These are phyloP conservation scores for Agapornis roseicollis DNA, from an alignment of 2,113 vertebrate species.

Conservation along the genomic window DNA sequence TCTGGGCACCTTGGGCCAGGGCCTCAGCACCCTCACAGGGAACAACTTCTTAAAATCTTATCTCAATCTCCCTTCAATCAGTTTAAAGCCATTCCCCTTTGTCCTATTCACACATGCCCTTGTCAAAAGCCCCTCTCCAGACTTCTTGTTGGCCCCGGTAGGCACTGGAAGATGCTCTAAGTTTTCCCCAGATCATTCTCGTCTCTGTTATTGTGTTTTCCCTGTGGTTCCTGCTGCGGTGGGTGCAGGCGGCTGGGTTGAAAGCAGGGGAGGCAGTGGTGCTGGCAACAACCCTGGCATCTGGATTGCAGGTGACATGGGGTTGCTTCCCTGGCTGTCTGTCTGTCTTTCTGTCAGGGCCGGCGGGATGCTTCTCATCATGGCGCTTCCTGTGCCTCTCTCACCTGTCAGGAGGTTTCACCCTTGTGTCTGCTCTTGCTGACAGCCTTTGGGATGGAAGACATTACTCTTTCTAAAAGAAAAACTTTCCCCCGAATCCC, in stretches of 20 bases:
- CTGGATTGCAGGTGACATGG: background rate
- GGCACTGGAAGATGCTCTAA: background rate
- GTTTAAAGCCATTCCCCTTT: background rate
- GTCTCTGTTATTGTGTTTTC: background rate
- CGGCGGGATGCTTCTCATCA: background rate
- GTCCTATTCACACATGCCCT: background rate
- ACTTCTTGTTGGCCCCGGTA: background rate
- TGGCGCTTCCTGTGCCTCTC: background rate
- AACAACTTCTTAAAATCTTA: background rate
- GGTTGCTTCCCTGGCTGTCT: background rate
- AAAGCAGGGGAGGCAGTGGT: background rate
- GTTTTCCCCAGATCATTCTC: background rate
- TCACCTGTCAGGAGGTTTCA: background rate
- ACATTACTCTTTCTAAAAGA: background rate
- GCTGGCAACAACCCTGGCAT: background rate
- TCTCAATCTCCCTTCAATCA: background rate
- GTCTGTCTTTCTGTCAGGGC: background rate
- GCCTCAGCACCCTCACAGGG: background rate
- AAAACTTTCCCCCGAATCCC: too few relatives aligned
- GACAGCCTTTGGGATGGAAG: background rate
- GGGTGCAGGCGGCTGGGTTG: background rate
- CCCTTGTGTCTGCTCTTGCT: background rate
- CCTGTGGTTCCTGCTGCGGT: accelerated
- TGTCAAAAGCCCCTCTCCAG: background rate
- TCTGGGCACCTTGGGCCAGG: background rate